Base-by-base conservation (phyloP, 1,140 invertebrate genomes). In the Berghia stephanieae region DNA sequence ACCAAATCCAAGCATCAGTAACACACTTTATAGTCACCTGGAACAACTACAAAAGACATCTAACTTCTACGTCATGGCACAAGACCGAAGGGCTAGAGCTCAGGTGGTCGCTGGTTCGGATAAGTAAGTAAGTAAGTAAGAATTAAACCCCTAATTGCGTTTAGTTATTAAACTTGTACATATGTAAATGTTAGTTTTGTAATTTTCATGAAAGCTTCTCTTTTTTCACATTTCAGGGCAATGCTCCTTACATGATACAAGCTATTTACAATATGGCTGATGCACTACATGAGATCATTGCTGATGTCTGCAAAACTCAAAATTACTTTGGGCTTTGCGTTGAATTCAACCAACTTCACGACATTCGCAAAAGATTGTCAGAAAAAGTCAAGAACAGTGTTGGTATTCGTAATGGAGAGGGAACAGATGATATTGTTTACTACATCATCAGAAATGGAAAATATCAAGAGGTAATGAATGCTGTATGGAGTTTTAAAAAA, bases 311-410 rank as follows among this genome's bases (percentile, higher is more conserved):
- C 80, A 83, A 81, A 4, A 71, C 4, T 16, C 60, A 44, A 18
- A 75, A 67, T 57, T 83, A 85, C 46, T 80, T 68, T 55, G 81
- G 81, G 8, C 44, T 86, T 1, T 88, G 87, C 72, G 67, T 82
- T 42, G 42, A 77, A 13, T 87, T 84, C 78, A 55, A 81, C 8
- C 76, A 75, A 36, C 60, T 60, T 3, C 5, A 67, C 1, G 57
- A 57, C 44, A 72, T 81, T 24, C 60, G 73, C 16, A 49, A 63
- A 13, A 78, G 72, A 8, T 57, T 88, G 5, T 73, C 81, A 10
- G 34, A 80, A 8, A 66, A 83, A 27, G 69, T 88, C 2, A 44
- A 68, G 18, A 81, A 84, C 36, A 57, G 42, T 3, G 84, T 84
- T 73, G 46, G 78, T 18, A 83, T 86, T 18, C 70, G n/a, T 42